Conservation (phyloP, 2,797 vertebrate genomes). For the Siniperca scherzeri region DNA sequence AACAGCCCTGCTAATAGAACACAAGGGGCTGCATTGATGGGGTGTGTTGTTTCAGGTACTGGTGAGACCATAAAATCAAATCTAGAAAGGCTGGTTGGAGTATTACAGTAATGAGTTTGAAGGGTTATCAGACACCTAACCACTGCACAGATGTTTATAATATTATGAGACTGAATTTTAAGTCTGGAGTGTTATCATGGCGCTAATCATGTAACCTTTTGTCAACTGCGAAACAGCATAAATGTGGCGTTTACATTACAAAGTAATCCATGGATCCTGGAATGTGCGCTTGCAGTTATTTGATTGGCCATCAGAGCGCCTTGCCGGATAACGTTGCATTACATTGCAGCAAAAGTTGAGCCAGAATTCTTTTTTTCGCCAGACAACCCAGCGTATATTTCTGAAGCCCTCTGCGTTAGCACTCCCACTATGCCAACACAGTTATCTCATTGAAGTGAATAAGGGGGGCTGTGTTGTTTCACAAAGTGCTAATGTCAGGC, state of each 20-base stretch:
- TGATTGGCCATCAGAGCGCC: background rate
- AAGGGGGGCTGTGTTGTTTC: background rate
- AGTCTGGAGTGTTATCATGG: background rate
- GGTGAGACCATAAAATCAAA: background rate
- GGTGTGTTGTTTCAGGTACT: background rate
- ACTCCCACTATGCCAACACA: background rate
- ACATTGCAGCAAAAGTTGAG: background rate
- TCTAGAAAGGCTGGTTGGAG: background rate
- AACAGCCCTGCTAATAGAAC: background rate
- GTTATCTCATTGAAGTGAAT: constrained; percentile 32
- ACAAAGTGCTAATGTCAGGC: constrained; percentile 15
- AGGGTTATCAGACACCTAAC: background rate
- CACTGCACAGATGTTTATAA: background rate
- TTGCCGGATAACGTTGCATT: background rate
- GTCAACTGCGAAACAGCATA: background rate
- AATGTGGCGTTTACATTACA: background rate
- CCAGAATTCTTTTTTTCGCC: background rate
- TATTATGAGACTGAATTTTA: background rate
- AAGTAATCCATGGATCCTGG: background rate
- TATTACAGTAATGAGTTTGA: background rate
- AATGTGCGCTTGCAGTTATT: background rate
- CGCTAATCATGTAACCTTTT: background rate
- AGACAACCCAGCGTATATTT: background rate
- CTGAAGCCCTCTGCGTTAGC: constrained; percentile 6
- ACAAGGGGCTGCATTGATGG: background rate